Evolutionary conservation across 2,888 invertebrate genomes (phyloP).

Genomic region (Ornithoptera alexandrae): DNA sequence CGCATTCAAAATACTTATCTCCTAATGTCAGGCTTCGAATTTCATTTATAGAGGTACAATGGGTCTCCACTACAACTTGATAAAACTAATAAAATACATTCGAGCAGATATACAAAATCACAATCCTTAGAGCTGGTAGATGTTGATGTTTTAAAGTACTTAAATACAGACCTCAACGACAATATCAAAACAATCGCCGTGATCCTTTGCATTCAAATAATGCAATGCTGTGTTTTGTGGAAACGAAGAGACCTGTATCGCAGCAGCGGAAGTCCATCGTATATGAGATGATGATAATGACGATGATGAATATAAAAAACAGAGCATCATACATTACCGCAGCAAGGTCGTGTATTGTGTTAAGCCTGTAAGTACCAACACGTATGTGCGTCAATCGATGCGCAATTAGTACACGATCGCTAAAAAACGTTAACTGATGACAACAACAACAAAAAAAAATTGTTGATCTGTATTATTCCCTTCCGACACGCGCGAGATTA

Average conservation of each 20-base stretch:
- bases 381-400: constrained; percentile 40
- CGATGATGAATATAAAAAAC: constrained; percentile 14
- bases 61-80: too few species aligned
- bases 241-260: too few species aligned
- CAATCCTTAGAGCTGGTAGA: too few species aligned
- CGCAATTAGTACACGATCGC: constrained; percentile 39
- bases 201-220: too few species aligned
- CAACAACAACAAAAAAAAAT: constrained; percentile 14
- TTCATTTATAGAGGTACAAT: neutral
- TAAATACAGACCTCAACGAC: neutral
- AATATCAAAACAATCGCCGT: neutral
- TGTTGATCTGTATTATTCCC: constrained; percentile 16
- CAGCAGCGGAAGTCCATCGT: too few species aligned
- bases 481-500: neutral
- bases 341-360: constrained; percentile 40
- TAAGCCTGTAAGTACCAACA: constrained; percentile 34
- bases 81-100: too few species aligned
- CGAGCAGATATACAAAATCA: too few species aligned
- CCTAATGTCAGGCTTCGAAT: neutral
- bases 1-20: neutral
- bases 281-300: too few species aligned
- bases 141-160: too few species aligned
- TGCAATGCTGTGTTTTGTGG: constrained; percentile 8
- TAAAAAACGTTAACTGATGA: constrained; percentile 35
- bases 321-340: constrained; percentile 27